Conservation (phyloP, 2,113 vertebrate genomes). For the Gambusia affinis region DNA sequence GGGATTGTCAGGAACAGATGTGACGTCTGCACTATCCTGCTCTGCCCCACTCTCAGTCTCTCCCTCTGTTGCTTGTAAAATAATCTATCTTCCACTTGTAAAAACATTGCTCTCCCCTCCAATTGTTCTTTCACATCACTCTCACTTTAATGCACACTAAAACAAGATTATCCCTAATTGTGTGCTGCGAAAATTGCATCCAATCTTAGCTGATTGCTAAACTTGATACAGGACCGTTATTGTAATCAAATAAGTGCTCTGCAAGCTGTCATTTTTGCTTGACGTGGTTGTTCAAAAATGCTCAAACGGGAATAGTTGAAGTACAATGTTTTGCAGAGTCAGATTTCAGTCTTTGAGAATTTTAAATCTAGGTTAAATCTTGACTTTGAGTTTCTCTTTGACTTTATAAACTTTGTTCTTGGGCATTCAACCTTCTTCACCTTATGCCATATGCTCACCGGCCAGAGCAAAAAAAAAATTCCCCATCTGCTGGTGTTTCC, state of each 20-base stretch:
- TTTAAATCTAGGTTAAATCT: neutral
- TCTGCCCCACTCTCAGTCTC: conserved; percentile 36
- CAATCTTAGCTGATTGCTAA: conserved; percentile 26
- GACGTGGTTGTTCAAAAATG: neutral
- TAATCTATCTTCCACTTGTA: conserved; percentile 65
- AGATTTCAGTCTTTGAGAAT: neutral
- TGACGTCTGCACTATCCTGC: conserved; percentile 59
- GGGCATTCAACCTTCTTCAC: neutral
- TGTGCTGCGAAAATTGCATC: conserved; percentile 37
- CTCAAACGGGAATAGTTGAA: neutral
- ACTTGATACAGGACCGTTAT: conserved; percentile 43
- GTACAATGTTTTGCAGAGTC: neutral
- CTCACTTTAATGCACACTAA: conserved; percentile 39
- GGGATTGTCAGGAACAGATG: conserved; percentile 79
- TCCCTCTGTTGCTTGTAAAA: conserved; percentile 63
- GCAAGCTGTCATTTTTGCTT: conserved; percentile 50
- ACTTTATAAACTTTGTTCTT: neutral
- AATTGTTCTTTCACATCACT: conserved; percentile 32
- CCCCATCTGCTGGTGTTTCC: conserved; percentile 45
- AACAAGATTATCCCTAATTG: conserved; percentile 56
- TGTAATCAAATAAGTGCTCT: conserved; percentile 43
- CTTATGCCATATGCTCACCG: neutral
- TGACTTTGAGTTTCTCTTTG: neutral
- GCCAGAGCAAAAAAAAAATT: conserved; percentile 26
- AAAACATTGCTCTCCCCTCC: conserved; percentile 55